Conservation (phyloP, 2,888 invertebrate genomes). For the Operophtera brumata region DNA sequence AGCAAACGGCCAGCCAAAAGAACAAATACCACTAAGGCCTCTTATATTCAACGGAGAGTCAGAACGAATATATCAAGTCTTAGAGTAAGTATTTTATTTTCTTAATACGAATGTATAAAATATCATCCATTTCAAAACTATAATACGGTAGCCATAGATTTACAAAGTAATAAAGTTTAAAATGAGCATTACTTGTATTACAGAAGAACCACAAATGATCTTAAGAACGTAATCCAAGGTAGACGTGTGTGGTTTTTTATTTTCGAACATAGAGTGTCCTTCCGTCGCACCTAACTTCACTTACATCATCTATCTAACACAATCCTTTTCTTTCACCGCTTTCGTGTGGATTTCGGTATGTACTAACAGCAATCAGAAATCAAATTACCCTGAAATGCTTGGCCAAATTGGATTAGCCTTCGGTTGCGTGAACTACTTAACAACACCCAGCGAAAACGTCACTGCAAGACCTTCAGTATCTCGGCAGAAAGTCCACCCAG, state of each 20-base stretch:
- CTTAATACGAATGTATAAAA: constrained; percentile 10
- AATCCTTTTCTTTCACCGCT: constrained; percentile 57
- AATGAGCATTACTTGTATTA: constrained; percentile 58
- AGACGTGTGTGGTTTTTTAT: constrained; percentile 68
- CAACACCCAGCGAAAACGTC: constrained; percentile 56
- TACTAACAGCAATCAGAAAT: constrained; percentile 73
- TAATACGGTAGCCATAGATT: constrained; percentile 19
- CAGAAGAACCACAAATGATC: constrained; percentile 79
- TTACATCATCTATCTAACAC: constrained; percentile 42
- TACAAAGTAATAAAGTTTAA: constrained; percentile 20
- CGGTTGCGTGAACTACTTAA: constrained; percentile 76
- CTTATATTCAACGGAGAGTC: constrained; percentile 85
- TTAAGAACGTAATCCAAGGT: constrained; percentile 79
- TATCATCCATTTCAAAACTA: constrained; percentile 31
- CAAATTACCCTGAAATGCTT: constrained; percentile 78
- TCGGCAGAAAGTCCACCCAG: constrained; percentile 70
- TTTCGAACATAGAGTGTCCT: constrained; percentile 36
- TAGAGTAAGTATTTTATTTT: constrained; percentile 82
- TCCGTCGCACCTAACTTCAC: constrained; percentile 34
- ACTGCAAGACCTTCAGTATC: constrained; percentile 49
- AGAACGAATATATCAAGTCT: constrained; percentile 84
- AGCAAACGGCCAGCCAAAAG: constrained; percentile 78
- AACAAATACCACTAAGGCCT: constrained; percentile 90
- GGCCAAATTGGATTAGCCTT: constrained; percentile 78
- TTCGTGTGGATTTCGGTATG: constrained; percentile 52